Base-by-base conservation (phyloP, 2,113 vertebrate species). In the Athene noctua region DNA sequence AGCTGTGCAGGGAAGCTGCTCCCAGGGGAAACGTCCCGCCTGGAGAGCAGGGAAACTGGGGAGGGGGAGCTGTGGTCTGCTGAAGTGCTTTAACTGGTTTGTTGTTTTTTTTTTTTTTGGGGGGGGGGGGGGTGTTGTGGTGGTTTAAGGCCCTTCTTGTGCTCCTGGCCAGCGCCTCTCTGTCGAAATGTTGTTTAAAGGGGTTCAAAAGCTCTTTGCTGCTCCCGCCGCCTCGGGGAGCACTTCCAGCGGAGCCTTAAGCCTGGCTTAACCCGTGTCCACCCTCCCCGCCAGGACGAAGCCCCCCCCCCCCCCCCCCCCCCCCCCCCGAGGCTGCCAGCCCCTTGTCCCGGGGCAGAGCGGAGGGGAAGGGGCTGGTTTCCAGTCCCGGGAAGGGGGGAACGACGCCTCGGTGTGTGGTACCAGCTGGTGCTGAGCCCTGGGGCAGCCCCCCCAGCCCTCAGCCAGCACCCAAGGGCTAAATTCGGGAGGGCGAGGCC, bases 21-120 rank as follows among this genome's bases (percentile, higher is more conserved):
- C 25, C 46, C 9, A 8, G 21, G 55, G 73, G 65, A 23, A 26
- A 9, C 5, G 2, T 42, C 54, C 58, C 34, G 12, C 38, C 25
- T 25, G 44, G 46, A 12, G 54, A 68, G n/a, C 25, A 9, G 34
- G 55, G 26, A 17, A 7, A 25, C 2, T 5, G 10, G 7, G 29
- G 38, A 4, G 1, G 2, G 9, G 15, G 15, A 9, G 15, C 30
- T 4, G 14, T 0, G 15, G 12, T 5, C 25, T 30, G 49, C 13
- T 9, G 1, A 29, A 40, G 47, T 34, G 54, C 38, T 68, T 17
- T 20, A 27, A 23, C 15, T 26, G 32, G 40, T n/a, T n/a, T n/a
- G n/a, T n/a, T n/a, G n/a, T n/a, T n/a, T n/a, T n/a, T 8, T 8
- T 40, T 40, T 40, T 40, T 7, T 32, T 7, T 1, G 14, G 20